Base-by-base conservation (phyloP, 2,888 invertebrate species). In the Drosophila yooni region DNA sequence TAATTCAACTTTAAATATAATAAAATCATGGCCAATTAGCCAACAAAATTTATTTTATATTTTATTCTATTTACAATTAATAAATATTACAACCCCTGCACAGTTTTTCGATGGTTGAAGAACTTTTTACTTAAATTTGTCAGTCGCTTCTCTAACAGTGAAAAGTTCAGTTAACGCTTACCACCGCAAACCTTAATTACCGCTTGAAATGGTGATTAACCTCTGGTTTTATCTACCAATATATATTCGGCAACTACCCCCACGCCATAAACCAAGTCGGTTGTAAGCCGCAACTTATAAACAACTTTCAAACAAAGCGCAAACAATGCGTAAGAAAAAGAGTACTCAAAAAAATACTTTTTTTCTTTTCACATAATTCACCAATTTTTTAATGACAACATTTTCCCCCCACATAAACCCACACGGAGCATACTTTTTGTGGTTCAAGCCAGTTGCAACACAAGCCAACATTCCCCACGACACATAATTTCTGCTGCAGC, bases 321-420 rank as follows among this genome's bases (percentile, higher is more conserved):
- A 61, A 78, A 76, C 74, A 79, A 78, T 66, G 78, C 66, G 66
- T 72, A 59, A 48, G 58, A 76, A 64, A 51, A 56, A 65, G 7
- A n/a, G 8, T 10, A 4, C 33, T 27, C 0, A 62, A 48, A 48
- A 52, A 40, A 65, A 69, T 72, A 69, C 70, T 83, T 74, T 70
- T 46, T 56, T 51, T 11, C 50, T 29, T 3, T 15, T 58, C 60
- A 65, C 74, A 88, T 88, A 84, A 89, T 89, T 86, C 71, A 84
- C 72, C 56, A 67, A 43, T 36, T 70, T 78, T 82, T 82, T 80
- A 80, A 89, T 87, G 84, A 84, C 85, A 81, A 75, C 77, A 83
- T 84, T 86, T 75, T 75, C 83, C 76, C 62, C 70, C 21, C 11
- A 29, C 50, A 51, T 6, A 50, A 2, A 1, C 38, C 18, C n/a